These are phyloP conservation scores for Drosophila picticornis DNA, from an alignment of 2,888 invertebrate species.

Conservation along the genomic window DNA sequence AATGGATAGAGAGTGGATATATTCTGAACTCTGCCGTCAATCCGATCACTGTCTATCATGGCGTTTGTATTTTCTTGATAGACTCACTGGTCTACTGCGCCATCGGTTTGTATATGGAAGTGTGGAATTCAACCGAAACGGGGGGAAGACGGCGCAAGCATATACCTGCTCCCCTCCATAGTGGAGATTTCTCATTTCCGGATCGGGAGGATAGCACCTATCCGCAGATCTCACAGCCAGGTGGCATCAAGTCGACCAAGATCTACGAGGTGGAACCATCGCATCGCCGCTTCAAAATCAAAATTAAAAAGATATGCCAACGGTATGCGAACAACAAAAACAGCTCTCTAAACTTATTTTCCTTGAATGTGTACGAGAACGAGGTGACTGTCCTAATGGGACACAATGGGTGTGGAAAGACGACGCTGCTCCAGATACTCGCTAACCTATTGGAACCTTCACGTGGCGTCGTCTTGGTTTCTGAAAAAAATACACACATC, in stretches of 20 bases:
- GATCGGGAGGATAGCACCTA: conserved; percentile 35
- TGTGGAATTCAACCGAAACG: conserved; percentile 55
- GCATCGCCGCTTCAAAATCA: conserved; percentile 84
- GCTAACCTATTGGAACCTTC: conserved; percentile 90
- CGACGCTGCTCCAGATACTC: conserved; percentile 95
- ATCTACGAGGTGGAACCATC: conserved; percentile 86
- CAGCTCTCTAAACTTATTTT: conserved; percentile 88
- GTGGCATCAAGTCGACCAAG: conserved; percentile 60
- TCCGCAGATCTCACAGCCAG: conserved; percentile 25
- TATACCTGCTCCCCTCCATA: conserved; percentile 11
- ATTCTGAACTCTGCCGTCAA: conserved; percentile 4
- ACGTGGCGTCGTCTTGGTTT: conserved; percentile 89
- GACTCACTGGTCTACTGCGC: conserved; percentile 80
- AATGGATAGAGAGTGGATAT: conserved; percentile 22
- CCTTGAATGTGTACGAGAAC: conserved; percentile 92
- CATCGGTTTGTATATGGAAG: conserved; percentile 89
- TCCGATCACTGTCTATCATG: conserved; percentile 22
- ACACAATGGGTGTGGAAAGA: conserved; percentile 92
- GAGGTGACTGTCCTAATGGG: conserved; percentile 89
- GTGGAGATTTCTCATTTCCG: conserved; percentile 37
- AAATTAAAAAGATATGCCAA: conserved; percentile 86
- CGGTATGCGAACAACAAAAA: conserved; percentile 88
- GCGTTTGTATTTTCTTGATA: conserved; percentile 36
- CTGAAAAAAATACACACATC: conserved; percentile 88
- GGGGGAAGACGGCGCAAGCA: conserved; percentile 23